These are phyloP conservation scores for Hyles euphorbiae DNA, from an alignment of 1,140 invertebrate species.

Conservation along the genomic window DNA sequence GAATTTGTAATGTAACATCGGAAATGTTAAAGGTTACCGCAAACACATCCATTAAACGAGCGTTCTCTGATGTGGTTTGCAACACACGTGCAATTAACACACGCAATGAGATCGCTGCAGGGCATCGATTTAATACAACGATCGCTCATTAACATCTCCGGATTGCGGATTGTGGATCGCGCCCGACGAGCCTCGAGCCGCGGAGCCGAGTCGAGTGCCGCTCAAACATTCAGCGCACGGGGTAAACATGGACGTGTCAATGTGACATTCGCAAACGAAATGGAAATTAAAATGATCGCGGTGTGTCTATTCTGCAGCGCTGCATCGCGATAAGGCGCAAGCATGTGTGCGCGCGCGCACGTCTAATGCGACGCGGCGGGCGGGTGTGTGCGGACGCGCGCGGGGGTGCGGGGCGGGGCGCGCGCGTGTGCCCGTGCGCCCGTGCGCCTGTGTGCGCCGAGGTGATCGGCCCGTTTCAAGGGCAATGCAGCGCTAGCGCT, in stretches of 20 bases:
- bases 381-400: conserved; percentile 31
- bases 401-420: conserved; percentile 32
- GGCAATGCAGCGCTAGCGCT: conserved; percentile 68
- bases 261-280: conserved; percentile 57
- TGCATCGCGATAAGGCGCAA: conserved; percentile 45
- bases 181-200: background rate
- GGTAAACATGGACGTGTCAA: conserved; percentile 33
- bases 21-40: too few species aligned
- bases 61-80: background rate
- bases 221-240: conserved; percentile 16
- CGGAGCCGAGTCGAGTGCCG: background rate
- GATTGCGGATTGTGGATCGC: background rate
- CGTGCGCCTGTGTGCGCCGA: conserved; percentile 50
- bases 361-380: conserved; percentile 25
- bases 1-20: too few species aligned
- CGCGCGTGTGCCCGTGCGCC: conserved; percentile 29
- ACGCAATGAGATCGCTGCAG: conserved; percentile 3
- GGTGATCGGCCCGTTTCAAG: conserved; percentile 71
- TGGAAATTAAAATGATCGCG: conserved; percentile 65
- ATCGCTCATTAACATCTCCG: conserved; percentile 7
- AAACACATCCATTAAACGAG: too few species aligned
- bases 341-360: conserved; percentile 20
- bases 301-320: conserved; percentile 53
- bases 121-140: conserved; percentile 4
- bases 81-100: background rate